Percentiles rank a stretch among this genome's conserved stretches.
Evolutionary conservation across 2,888 invertebrate species (phyloP).

Genomic region (Epirrhoe alternata): DNA sequence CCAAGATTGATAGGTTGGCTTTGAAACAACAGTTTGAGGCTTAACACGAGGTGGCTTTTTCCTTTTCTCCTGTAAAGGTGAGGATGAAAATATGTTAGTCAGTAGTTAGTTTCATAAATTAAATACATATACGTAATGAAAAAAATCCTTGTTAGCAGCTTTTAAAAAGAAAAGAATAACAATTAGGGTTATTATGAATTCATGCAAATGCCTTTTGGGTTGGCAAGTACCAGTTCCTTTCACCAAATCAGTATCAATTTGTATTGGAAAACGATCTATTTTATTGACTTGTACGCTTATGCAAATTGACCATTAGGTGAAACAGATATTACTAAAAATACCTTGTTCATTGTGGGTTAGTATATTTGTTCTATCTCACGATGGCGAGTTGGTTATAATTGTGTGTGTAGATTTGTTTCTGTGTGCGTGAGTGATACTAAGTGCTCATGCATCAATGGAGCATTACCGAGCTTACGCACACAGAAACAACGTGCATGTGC

Average conservation of each 20-base stretch:
- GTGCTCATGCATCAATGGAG: too few relatives aligned
- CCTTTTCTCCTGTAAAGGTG: conserved; percentile 67
- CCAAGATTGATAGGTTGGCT: conserved; percentile 45
- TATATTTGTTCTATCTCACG: too few relatives aligned
- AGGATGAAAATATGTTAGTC: conserved; percentile 15
- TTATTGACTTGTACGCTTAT: neutral
- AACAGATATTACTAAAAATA: neutral
- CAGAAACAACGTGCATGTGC: too few relatives aligned
- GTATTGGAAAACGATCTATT: neutral
- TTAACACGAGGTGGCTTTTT: conserved; percentile 52
- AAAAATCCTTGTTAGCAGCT: conserved; percentile 26
- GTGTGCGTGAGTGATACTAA: too few relatives aligned
- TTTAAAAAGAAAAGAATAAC: conserved; percentile 12
- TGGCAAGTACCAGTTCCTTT: neutral
- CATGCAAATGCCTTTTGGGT: neutral
- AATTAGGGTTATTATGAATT: neutral
- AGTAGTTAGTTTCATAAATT: conserved; percentile 22
- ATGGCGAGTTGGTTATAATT: too few relatives aligned
- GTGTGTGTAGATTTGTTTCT: too few relatives aligned
- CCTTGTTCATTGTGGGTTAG: neutral
- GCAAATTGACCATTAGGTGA: neutral
- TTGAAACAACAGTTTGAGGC: conserved; percentile 52
- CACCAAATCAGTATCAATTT: neutral
- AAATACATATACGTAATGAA: too few relatives aligned
- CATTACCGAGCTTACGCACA: too few relatives aligned